Base-by-base conservation (phyloP, 2,113 vertebrate genomes). In the Romanogobio albipinnatus region DNA sequence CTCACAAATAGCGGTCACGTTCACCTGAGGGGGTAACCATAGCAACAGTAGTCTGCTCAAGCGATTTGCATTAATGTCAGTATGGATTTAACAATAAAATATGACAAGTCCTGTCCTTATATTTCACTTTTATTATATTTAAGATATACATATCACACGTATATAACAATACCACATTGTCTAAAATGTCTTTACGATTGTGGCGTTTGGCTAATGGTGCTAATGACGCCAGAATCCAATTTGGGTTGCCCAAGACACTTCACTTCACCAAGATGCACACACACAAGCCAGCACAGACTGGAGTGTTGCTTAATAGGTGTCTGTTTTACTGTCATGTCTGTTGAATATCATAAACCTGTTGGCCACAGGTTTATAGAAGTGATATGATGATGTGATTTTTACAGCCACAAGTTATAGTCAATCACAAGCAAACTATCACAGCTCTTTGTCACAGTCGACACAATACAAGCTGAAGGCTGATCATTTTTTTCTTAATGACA, bases 311-410 rank as follows among this genome's bases (percentile, higher is more conserved):
- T 53, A 76, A 53, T 76, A 24, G 14, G 26, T 53, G n/a, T 75
- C 73, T 75, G 74, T 33, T 76, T 53, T 76, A 53, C n/a, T 53
- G 45, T 76, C 47, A 1, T 76, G 74, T 76, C n/a, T 53, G 47
- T 53, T 49, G 47, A 15, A 76, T 29, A 76, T 76, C 13, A 76
- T 76, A 76, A 76, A 76, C 74, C 47, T 76, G 49, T 76, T 26
- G 13, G 15, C 15, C 26, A 33, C 47, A 53, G 24, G 47, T 76
- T 76, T 76, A 77, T 79, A 62, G 58, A 79, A 79, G 19, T 61
- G 33, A n/a, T 45, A 24, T 61, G 33, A 78, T 39, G 36, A 61
- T 76, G 49, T 53, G 51, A n/a, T 76, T 45, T 78, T 78, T 78
- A 78, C 22, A 61, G 56, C 76, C 36, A 59, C 56, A 79, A 7